Evolutionary conservation across 1,140 invertebrate species (phyloP).

Genomic region (Atta colombica): DNA sequence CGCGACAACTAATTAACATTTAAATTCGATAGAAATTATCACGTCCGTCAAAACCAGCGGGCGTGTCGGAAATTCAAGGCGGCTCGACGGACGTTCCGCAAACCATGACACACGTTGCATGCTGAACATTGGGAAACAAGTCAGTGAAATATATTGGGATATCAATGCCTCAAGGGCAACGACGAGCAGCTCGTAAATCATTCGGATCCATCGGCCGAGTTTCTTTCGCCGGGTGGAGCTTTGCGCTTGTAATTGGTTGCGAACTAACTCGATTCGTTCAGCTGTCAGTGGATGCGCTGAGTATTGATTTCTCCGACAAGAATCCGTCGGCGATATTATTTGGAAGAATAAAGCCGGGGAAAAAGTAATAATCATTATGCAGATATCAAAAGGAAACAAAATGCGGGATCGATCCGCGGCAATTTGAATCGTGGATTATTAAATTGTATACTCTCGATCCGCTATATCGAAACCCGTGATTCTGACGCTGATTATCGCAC

Average conservation of each 20-base stretch:
- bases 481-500: constrained; percentile 33
- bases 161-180: constrained; percentile 58
- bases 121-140: neutral
- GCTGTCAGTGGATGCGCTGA: constrained; percentile 42
- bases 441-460: neutral
- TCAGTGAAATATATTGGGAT: constrained; percentile 40
- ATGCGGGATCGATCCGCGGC: neutral
- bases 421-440: neutral
- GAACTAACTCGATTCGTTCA: constrained; percentile 39
- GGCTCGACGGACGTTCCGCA: neutral
- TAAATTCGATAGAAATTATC: constrained; percentile 53
- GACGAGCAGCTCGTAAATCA: constrained; percentile 71
- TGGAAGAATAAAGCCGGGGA: neutral
- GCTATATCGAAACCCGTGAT: neutral
- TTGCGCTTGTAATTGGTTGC: constrained; percentile 62
- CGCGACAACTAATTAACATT: constrained; percentile 37
- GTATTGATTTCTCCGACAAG: constrained; percentile 62
- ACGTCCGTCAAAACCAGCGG: constrained; percentile 35
- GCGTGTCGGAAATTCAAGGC: constrained; percentile 51
- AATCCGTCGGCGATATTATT: constrained; percentile 30
- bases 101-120: constrained; percentile 21
- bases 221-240: constrained; percentile 43
- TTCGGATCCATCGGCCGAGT: constrained; percentile 45
- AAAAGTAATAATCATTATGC: constrained; percentile 57
- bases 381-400: neutral